Evolutionary conservation across 2,797 vertebrate species (phyloP), one percentile per base, ranked within the genome.

Genomic region (Cryptoprocta ferox): DNA sequence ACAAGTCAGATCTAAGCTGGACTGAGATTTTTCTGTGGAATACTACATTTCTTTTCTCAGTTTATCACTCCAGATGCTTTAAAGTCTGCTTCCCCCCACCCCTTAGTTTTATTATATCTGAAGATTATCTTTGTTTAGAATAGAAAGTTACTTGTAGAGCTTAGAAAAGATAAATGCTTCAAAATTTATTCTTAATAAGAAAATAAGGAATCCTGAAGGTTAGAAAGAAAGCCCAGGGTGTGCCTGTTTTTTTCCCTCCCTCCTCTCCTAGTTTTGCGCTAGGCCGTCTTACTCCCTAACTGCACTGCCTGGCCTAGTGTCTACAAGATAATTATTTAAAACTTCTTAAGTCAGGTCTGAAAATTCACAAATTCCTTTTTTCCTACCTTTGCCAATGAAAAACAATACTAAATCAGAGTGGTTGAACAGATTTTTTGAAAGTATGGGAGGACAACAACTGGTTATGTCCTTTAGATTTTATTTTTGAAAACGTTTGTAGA

Each of bases 151-250:
- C 50, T 85, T 97, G 42, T 95, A 80, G 19, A 79, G 61, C 32
- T 93, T 90, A 96, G 86, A 42, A 92, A 75, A 97, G 79, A 92
- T 91, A 97, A 96, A 59, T 97, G 63, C 37, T 89, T 89, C 83
- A 75, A 66, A 65, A 73, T 76, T 85, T 76, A 84, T 86, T 95
- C 96, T 95, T 87, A 93, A 73, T 91, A 96, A 95, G 95, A 96
- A 95, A 97, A 92, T 80, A 53, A 94, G 45, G 71, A 84, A 37
- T 95, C 56, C 30, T 68, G 48, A 95, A 78, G 48, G 45, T 91
- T 94, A 61, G 70, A 81, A 96, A 50, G 65, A 90, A 95, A 95
- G 48, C 24, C n/a, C 65, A 53, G 50, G 1, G 39, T 61, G 63
- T 93, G 48, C 81, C 79, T 89, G 35, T 97, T 93, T 63, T 86